phyloP scores from a whole-genome alignment of 2,888 invertebrate genomes.

The Ceriagrion tenellum region DNA sequence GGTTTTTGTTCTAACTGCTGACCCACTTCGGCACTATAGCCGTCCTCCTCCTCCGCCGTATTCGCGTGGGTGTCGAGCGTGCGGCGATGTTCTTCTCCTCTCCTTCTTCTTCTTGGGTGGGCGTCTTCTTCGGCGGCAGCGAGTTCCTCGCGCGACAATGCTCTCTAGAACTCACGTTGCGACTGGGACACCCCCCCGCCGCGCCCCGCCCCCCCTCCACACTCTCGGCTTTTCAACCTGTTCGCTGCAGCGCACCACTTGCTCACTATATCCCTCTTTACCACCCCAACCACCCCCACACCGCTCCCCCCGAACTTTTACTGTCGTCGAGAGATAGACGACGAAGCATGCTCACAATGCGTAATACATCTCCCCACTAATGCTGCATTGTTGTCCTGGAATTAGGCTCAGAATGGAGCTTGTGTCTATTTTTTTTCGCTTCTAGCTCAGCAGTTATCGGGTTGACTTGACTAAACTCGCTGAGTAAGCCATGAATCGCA shows the following conservation, averaged over 20 bases:
- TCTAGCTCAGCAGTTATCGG: not conserved
- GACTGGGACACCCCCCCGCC: not conserved
- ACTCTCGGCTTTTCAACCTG: not conserved
- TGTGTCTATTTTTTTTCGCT: not conserved
- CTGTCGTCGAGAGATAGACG: not conserved
- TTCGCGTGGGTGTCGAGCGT: constrained; percentile 15
- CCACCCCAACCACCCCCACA: too few species aligned
- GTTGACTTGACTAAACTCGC: not conserved
- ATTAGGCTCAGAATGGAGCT: not conserved
- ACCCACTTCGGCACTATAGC: constrained; percentile 51
- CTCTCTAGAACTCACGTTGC: not conserved
- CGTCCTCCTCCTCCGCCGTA: not conserved
- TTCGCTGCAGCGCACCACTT: not conserved
- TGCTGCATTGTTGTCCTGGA: not conserved
- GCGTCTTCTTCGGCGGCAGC: constrained; percentile 22
- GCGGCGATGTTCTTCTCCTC: constrained; percentile 38
- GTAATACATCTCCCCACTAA: not conserved
- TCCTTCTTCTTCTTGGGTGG: constrained; percentile 26
- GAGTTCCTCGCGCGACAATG: constrained; percentile 53
- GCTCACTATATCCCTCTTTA: not conserved
- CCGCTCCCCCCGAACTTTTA: not conserved
- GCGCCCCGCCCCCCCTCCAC: not conserved
- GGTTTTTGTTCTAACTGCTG: constrained; percentile 61
- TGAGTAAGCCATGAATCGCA: too few species aligned
- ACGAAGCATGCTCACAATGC: not conserved